Evolutionary conservation across 2,888 invertebrate genomes (phyloP).

Genomic region (Kryphioiulus occultus): DNA sequence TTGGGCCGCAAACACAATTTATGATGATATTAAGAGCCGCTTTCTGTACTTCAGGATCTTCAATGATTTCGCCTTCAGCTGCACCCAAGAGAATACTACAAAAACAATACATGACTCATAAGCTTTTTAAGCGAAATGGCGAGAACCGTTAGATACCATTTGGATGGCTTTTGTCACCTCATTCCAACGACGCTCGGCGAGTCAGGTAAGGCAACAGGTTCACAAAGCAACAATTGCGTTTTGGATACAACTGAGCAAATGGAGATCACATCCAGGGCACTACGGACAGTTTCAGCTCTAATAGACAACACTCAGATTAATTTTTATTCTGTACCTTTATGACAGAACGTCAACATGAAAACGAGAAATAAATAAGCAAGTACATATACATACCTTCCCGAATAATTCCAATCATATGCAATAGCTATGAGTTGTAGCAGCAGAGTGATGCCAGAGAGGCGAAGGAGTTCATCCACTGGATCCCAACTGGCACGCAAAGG

Average conservation of each 20-base stretch:
- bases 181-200: slow-evolving; percentile 76
- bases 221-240: slow-evolving; percentile 67
- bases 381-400: slow-evolving; percentile 69
- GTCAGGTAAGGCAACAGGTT: slow-evolving; percentile 69
- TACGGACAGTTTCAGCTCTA: slow-evolving; percentile 81
- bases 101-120: slow-evolving; percentile 57
- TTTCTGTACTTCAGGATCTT: slow-evolving; percentile 70
- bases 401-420: slow-evolving; percentile 91
- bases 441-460: slow-evolving; percentile 77
- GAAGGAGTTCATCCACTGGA: slow-evolving; percentile 86
- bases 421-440: slow-evolving; percentile 86
- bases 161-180: slow-evolving; percentile 57
- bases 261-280: slow-evolving; percentile 83
- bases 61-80: slow-evolving; percentile 89
- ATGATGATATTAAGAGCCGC: slow-evolving; percentile 89
- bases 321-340: background rate
- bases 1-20: slow-evolving; percentile 93
- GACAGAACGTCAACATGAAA: background rate
- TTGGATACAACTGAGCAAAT: slow-evolving; percentile 89
- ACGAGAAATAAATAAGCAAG: slow-evolving; percentile 49
- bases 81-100: slow-evolving; percentile 80
- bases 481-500: slow-evolving; percentile 82
- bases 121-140: background rate
- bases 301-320: slow-evolving; percentile 54
- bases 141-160: background rate